phyloP scores from a whole-genome alignment of 2,113 vertebrate species.

The Caloenas nicobarica region DNA sequence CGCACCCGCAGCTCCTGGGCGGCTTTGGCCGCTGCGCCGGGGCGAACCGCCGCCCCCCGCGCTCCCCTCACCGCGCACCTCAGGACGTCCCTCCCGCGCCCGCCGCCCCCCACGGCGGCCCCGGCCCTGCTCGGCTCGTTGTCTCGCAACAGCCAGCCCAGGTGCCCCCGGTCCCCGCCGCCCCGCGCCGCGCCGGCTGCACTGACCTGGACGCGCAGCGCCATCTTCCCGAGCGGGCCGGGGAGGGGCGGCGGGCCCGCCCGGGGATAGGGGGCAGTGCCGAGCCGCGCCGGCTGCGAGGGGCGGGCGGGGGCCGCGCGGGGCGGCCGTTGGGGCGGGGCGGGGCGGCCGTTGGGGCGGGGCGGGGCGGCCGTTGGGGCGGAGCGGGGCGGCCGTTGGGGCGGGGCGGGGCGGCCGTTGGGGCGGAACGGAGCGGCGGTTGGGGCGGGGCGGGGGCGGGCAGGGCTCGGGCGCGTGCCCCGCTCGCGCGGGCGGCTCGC shows the following conservation, averaged over 20 bases:
- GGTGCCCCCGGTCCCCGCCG: background rate
- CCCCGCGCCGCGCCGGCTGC: background rate
- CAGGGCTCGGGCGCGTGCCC: background rate
- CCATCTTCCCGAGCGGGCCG: constrained; percentile 51
- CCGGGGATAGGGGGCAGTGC: background rate
- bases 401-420: background rate
- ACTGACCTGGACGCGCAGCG: constrained; percentile 66
- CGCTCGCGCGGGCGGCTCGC: no score
- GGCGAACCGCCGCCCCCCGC: no score
- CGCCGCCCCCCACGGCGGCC: background rate
- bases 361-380: no score
- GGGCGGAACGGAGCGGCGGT: no score
- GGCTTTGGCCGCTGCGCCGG: no score
- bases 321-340: no score
- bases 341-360: no score
- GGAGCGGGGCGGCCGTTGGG: no score
- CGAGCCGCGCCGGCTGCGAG: background rate
- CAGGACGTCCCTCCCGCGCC: background rate
- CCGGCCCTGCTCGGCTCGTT: background rate
- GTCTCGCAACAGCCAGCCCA: background rate
- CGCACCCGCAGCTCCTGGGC: no score
- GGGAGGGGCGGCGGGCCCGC: no score
- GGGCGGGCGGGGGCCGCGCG: background rate
- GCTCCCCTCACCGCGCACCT: background rate
- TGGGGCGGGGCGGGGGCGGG: background rate